These are phyloP conservation scores for Sebastes diploproa DNA, from an alignment of 2,797 vertebrate species.

Conservation along the genomic window DNA sequence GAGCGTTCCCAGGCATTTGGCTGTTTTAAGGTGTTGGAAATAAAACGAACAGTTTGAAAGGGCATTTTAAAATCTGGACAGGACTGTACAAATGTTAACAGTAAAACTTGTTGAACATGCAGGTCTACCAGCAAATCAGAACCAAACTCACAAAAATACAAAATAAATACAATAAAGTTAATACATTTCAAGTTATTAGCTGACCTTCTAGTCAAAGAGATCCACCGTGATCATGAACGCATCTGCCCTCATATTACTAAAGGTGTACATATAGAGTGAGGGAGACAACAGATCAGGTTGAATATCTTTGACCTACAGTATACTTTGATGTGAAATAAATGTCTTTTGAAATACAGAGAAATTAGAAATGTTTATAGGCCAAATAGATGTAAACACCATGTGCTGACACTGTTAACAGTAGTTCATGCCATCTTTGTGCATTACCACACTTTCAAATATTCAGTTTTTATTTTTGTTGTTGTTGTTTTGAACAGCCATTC, in stretches of 20 bases:
- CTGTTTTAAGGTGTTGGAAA: constrained; percentile 63
- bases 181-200: constrained; percentile 77
- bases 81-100: constrained; percentile 73
- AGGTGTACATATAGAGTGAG: constrained; percentile 34
- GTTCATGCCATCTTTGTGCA: constrained; percentile 88
- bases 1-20: constrained; percentile 69
- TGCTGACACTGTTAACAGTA: constrained; percentile 88
- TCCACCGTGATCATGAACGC: constrained; percentile 34
- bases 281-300: constrained; percentile 35
- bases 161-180: constrained; percentile 80
- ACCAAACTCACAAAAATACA: constrained; percentile 68
- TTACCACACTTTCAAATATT: constrained; percentile 71
- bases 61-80: constrained; percentile 65
- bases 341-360: constrained; percentile 71
- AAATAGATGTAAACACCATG: constrained; percentile 80
- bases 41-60: constrained; percentile 56
- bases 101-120: constrained; percentile 73
- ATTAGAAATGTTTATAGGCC: constrained; percentile 71
- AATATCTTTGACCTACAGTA: constrained; percentile 62
- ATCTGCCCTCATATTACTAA: constrained; percentile 26
- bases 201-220: constrained; percentile 61
- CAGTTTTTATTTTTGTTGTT: constrained; percentile 5
- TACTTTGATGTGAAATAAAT: constrained; percentile 79
- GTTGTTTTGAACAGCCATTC: constrained; percentile 71
- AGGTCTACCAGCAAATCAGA: constrained; percentile 75